phyloP scores from a whole-genome alignment of 2,888 invertebrate genomes.

The Caenorhabditis doughertyi region DNA sequence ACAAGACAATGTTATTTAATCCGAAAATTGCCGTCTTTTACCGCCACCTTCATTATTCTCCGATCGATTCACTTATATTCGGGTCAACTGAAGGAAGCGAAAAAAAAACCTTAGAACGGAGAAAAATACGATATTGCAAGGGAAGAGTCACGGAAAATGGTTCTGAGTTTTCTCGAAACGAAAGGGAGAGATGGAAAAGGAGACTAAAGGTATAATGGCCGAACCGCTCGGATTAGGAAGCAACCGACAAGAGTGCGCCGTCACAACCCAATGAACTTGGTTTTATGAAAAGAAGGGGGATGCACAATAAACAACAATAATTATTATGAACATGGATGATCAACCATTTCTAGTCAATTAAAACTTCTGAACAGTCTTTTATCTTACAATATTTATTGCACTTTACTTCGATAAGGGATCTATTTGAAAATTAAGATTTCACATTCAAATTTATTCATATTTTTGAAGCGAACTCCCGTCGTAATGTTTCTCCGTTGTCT shows the following conservation, averaged over 20 bases:
- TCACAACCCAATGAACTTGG: constrained; percentile 49
- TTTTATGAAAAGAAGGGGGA: constrained; percentile 24
- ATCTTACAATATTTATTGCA: constrained; percentile 14
- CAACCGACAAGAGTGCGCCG: constrained; percentile 32
- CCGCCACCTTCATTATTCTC: constrained; percentile 14
- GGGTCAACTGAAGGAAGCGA: constrained; percentile 35
- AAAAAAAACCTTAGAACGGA: neutral
- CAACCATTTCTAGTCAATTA: constrained; percentile 29
- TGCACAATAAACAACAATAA: constrained; percentile 29
- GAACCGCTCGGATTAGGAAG: constrained; percentile 58
- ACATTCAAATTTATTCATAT: constrained; percentile 27
- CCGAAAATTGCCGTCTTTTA: constrained; percentile 47
- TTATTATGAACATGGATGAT: constrained; percentile 52
- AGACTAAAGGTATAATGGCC: constrained; percentile 52
- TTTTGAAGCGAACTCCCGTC: constrained; percentile 51
- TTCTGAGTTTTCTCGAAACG: constrained; percentile 26
- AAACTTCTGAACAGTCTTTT: neutral
- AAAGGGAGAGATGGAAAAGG: constrained; percentile 8
- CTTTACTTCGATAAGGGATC: neutral
- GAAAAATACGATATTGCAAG: constrained; percentile 15
- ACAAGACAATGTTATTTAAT: constrained; percentile 32
- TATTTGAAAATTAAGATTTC: constrained; percentile 1
- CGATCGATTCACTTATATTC: constrained; percentile 48
- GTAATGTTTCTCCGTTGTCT: constrained; percentile 63
- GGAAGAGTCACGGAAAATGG: constrained; percentile 7